A percentile compares a stretch with the other conserved stretches of the same genome.
These are phyloP conservation scores for Etheostoma cragini DNA, from an alignment of 2,113 vertebrate species.

Conservation along the genomic window DNA sequence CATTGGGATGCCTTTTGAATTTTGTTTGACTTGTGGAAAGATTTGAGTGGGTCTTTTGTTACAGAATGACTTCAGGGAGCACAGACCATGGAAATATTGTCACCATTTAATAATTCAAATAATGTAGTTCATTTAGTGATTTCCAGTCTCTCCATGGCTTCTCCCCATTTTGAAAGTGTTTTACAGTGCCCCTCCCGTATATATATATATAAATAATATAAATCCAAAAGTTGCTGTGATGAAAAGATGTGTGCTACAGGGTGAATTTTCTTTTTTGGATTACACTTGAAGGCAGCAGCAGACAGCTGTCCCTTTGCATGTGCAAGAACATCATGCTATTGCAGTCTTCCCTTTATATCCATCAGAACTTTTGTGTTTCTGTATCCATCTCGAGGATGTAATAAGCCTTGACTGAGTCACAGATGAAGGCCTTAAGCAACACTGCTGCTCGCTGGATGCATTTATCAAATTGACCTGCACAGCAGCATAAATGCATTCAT, in stretches of 20 bases:
- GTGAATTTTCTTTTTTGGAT: not conserved
- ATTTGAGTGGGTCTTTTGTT: not conserved
- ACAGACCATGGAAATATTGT: not conserved
- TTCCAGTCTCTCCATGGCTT: not conserved
- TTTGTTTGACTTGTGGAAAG: not conserved
- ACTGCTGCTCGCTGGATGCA: not conserved
- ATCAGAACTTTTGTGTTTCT: not conserved
- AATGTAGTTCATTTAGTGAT: not conserved
- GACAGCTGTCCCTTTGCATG: not conserved
- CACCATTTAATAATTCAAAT: not conserved
- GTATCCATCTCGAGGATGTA: not conserved
- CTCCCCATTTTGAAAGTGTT: not conserved
- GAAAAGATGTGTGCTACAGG: not conserved
- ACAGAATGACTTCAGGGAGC: too few species aligned
- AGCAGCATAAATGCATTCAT: conserved; percentile 20
- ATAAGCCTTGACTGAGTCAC: not conserved
- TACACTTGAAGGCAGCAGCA: conserved; percentile 19
- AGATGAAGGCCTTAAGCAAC: conserved; percentile 1
- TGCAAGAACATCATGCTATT: not conserved
- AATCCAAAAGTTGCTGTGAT: not conserved
- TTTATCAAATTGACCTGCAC: conserved; percentile 50
- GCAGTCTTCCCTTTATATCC: conserved; percentile 1
- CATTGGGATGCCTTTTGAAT: not conserved
- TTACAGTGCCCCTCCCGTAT: too few species aligned
- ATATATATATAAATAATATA: too few species aligned